Base-by-base conservation (phyloP, 64 coral and sea anemone species). In the Catalaphyllia jardinei region DNA sequence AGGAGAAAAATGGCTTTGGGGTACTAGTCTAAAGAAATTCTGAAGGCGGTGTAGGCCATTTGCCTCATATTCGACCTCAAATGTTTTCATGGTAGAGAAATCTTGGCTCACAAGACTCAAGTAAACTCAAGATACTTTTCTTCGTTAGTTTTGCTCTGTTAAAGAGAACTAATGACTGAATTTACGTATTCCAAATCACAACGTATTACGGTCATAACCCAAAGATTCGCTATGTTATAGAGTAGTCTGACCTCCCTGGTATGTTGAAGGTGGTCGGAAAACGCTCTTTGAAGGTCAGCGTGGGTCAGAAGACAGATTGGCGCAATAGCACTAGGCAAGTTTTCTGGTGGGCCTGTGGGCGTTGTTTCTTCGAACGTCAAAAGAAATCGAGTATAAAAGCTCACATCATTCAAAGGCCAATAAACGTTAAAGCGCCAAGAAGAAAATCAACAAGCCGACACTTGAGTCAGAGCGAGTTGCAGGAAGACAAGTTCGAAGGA, bases 311-410 rank as follows among this genome's bases (percentile, higher is more conserved):
- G 30, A 85, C 91, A 24, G 88, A 93, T 39, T 85, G 91, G 0
- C 52, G 57, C 63, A 54, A 67, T 76, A 79, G 76, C 57, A 76
- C 85, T 0, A 76, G 82, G 9, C 85, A 93, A 69, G 91, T 76
- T 33, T 88, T 93, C 39, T 73, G 29, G 17, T 93, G 91, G 86
- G 86, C 86, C 3, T 93, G 91, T 46, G 91, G 91, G 15, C 59
- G 54, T 59, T 93, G 91, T 54, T 93, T 88, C 67, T 93, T 93
- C 72, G 76, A 77, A 30, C 71, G 91, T 60, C 62, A 52, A 46
- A 93, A 93, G 52, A 93, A 93, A 75, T 93, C 86, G 3, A 88
- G 86, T 49, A 78, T 93, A 13, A 88, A 83, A 59, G 82, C 86
- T 31, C 86, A 93, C 61, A 67, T 93, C 9, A 73, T 79, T n/a